Evolutionary conservation across 1,140 invertebrate species (phyloP), one percentile per base, ranked within the genome.

Genomic region (Nylanderia fulva): DNA sequence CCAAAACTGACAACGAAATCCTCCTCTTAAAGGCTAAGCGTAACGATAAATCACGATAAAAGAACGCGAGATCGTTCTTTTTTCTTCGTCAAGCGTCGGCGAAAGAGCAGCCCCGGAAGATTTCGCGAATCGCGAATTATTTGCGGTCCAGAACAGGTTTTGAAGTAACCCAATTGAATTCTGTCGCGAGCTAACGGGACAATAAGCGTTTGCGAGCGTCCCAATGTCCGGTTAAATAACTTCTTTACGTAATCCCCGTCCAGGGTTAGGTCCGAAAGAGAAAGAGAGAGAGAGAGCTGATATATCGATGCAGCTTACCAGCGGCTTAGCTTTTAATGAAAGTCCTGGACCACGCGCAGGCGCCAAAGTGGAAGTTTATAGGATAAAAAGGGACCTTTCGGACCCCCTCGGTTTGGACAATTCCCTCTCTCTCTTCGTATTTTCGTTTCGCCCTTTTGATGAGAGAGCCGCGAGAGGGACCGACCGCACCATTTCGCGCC

Each of bases 291-390:
- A 83, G 68, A 58, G 52, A 64, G 74, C 61, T 33, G 11, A 82
- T 91, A 18, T 48, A 91, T 92, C 91, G 89, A 88, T 89, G 86
- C 84, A 85, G 90, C 91, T 92, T 92, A 91, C 91, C 90, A 85
- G 75, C 69, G 86, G 88, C 90, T 92, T 90, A 91, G 90, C 90
- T 85, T 88, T 85, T 91, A 91, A 92, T 91, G 90, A 88, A 92
- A 90, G 61, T n/a, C 80, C 60, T 71, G 60, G 61, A 27, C 36
- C 11, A 48, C 75, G 48, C 54, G 77, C n/a, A n/a, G 76, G 84
- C 87, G 88, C 75, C 48, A 89, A 88, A 63, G 42, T 54, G 60
- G 42, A 76, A 82, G 76, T 82, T 83, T 77, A 72, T 29, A 39
- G 85, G 87, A 85, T 88, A 90, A 90, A 91, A 89, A 91, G 87